Evolutionary conservation across 2,888 invertebrate species (phyloP), one percentile per base, ranked within the genome.

Genomic region (Taenaris catops): DNA sequence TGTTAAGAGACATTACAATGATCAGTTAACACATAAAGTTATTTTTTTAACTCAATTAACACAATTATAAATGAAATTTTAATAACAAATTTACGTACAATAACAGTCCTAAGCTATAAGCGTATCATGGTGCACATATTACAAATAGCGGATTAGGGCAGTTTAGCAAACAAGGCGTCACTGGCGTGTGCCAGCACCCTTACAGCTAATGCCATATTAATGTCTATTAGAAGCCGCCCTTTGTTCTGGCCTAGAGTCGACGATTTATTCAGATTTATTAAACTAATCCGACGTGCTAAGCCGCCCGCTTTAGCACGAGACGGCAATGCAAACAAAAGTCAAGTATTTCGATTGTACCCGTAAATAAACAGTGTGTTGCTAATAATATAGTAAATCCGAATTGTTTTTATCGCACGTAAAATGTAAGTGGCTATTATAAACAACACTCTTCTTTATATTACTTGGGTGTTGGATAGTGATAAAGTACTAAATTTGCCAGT

Each of bases 131-230:
- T 18, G 45, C 50, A 63, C 58, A 56, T 66, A 55, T 46, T 73
- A 81, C 84, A 84, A 86, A 84, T 83, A 78, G 81, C 63, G 79
- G 84, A 84, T 86, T 84, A 86, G 83, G 83, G 81, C 83, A 86
- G 84, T 86, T 86, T 86, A 75, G 83, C 84, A 86, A 86, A 84
- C 84, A 86, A 86, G 84, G 84, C 84, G 84, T 75, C 74, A 55
- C 60, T 55, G 69, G 62, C 83, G 80, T 71, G 78, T 68, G 80
- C 62, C 70, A 62, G 44, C 63, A 64, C 75, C 75, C 76, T 74
- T 58, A 68, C 59, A 63, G 52, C 81, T 83, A 83, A 84, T 78
- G 79, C 78, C 62, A 69, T 73, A 84, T 84, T 84, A 86, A 86
- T 84, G 84, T 79, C 80, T 76, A 84, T 83, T 83, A 81, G 69